Evolutionary conservation across 2,888 invertebrate genomes (phyloP), one percentile per base, ranked within the genome.

Genomic region (Caenorhabditis sp.): DNA sequence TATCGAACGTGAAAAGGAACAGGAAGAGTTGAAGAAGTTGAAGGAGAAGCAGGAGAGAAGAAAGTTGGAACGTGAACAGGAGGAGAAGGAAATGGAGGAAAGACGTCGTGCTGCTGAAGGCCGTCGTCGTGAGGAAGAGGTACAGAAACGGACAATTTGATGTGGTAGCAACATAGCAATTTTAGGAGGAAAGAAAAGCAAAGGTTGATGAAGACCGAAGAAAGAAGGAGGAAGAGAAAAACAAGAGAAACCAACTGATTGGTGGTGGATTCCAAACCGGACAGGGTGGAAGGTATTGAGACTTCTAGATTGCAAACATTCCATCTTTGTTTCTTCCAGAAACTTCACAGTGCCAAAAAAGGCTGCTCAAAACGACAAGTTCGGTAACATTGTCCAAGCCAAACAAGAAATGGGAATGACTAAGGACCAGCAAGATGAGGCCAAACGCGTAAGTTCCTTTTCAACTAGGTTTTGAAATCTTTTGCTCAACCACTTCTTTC

Each of bases 351-450:
- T 86, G 51, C 74, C 92, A 65, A 90, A 92, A 71, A 91, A 91
- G 78, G 65, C 60, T 2, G 70, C 70, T 28, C 82, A 84, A 55
- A 79, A 84, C 55, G 90, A 90, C 82, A 88, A 92, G 87, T 92
- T 91, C 90, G 93, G 90, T 93, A 96, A 95, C 93, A 94, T 97
- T 87, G 95, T 95, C 92, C 95, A 95, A 90, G 96, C 97, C 91
- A 96, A 97, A 93, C 94, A 96, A 92, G 98, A 98, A 94, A 95
- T 97, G 93, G 96, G 96, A 94, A 98, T 99, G 95, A 98, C 98
- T 94, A 98, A 97, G 94, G 99, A 99, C 93, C 98, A 99, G 94
- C 94, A 98, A 92, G 98, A 98, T 92, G 98, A 98, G 93, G 98
- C 98, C 93, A 99, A 99, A 71, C 74, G 82, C 60, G 88, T 87